Evolutionary conservation across 2,888 invertebrate genomes (phyloP).

Genomic region (Stenolophus ochropezus): DNA sequence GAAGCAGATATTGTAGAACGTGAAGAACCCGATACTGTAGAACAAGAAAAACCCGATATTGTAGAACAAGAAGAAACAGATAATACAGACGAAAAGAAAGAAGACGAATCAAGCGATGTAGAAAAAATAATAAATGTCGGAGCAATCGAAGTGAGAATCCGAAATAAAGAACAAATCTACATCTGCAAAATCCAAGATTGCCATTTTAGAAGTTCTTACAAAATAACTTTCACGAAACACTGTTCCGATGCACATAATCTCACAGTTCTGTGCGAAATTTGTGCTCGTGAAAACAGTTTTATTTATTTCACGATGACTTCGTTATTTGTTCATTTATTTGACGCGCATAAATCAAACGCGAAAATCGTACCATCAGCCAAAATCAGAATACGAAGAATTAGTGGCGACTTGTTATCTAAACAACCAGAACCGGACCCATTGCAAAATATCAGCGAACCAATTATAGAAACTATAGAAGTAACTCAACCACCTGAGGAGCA

Average conservation of each 20-base stretch:
- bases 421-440: background rate
- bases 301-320: slow-evolving; percentile 31
- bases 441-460: background rate
- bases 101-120: slow-evolving; percentile 7
- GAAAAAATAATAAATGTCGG: slow-evolving; percentile 61
- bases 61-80: background rate
- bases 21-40: background rate
- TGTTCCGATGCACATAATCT: slow-evolving; percentile 68
- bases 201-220: slow-evolving; percentile 66
- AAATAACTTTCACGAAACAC: slow-evolving; percentile 68
- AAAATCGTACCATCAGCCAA: background rate
- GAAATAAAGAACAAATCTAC: slow-evolving; percentile 63
- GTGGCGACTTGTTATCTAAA: slow-evolving; percentile 73
- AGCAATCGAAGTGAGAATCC: slow-evolving; percentile 60
- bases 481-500: background rate
- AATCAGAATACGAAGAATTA: slow-evolving; percentile 72
- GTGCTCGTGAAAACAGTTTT: background rate
- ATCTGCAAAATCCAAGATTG: slow-evolving; percentile 68
- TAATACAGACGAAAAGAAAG: background rate
- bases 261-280: slow-evolving; percentile 3
- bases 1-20: too few species aligned
- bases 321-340: slow-evolving; percentile 49
- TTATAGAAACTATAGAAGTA: background rate
- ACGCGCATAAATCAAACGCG: slow-evolving; percentile 36
- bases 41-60: background rate